These are phyloP conservation scores for Kryptolebias ocellatus DNA, from an alignment of 2,797 vertebrate genomes.

Conservation along the genomic window DNA sequence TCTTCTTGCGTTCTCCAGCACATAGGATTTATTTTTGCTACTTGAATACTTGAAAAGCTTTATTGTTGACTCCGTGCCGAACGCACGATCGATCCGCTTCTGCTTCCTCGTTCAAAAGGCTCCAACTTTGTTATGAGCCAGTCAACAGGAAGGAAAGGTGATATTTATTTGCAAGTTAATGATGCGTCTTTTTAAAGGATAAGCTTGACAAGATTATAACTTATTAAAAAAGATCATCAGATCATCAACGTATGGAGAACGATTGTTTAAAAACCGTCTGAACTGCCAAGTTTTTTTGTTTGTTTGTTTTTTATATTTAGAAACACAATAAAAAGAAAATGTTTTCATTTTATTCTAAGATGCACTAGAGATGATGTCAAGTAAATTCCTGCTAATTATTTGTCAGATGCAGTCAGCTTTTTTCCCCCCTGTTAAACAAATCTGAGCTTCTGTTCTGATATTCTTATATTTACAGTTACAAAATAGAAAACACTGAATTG, in stretches of 20 bases:
- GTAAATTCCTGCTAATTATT: slow-evolving; percentile 6
- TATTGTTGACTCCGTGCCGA: slow-evolving; percentile 28
- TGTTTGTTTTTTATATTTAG: slow-evolving; percentile 4
- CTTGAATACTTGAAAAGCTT: slow-evolving; percentile 61
- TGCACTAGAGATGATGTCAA: slow-evolving; percentile 25
- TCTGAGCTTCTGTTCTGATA: not conserved
- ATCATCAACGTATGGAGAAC: not conserved
- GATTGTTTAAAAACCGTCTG: not conserved
- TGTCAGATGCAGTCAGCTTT: not conserved
- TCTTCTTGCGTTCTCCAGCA: not conserved
- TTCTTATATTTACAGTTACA: not conserved
- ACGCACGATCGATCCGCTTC: slow-evolving; percentile 12
- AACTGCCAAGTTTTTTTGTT: not conserved
- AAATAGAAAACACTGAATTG: not conserved
- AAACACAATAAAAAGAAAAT: not conserved
- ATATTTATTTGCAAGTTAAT: slow-evolving; percentile 32
- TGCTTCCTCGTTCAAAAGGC: slow-evolving; percentile 24
- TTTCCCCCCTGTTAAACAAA: too few relatives aligned
- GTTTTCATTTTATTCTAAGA: slow-evolving; percentile 1
- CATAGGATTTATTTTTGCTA: slow-evolving; percentile 33
- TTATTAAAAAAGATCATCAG: not conserved
- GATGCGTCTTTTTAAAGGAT: not conserved
- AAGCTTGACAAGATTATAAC: not conserved
- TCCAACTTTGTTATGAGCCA: slow-evolving; percentile 28
- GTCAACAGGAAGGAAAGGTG: slow-evolving; percentile 17